A percentile compares a stretch with the other conserved stretches of the same genome.
These are phyloP conservation scores for Kryptopterus vitreolus DNA, from an alignment of 2,797 vertebrate genomes.

Conservation along the genomic window DNA sequence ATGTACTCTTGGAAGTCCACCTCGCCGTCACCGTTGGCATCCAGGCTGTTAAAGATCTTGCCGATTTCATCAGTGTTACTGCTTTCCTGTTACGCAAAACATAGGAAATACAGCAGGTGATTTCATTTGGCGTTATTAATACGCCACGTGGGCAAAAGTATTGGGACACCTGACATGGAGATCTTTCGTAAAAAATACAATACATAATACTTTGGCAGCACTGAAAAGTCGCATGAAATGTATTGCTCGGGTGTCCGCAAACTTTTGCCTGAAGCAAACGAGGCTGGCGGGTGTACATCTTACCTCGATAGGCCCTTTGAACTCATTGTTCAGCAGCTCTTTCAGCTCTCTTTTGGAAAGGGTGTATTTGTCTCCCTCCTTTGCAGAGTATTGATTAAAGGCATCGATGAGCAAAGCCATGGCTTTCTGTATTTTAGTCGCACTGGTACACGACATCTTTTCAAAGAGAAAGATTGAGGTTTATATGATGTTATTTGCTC, in stretches of 20 bases:
- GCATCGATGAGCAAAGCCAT: neutral
- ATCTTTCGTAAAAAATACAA: no score
- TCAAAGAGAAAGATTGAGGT: neutral
- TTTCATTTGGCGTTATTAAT: neutral
- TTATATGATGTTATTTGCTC: neutral
- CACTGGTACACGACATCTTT: constrained; percentile 27
- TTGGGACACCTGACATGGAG: no score
- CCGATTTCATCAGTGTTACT: rapidly evolving
- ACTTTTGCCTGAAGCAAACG: no score
- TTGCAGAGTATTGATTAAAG: constrained; percentile 60
- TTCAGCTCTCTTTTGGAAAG: constrained; percentile 60
- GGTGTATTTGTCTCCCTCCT: constrained; percentile 21
- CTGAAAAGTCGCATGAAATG: no score
- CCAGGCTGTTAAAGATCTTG: constrained; percentile 49
- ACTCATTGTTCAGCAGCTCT: constrained; percentile 19
- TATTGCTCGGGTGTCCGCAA: no score
- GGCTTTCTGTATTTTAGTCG: rapidly evolving
- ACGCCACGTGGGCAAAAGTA: no score
- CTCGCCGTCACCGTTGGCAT: constrained; percentile 6
- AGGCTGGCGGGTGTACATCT: constrained; percentile 32
- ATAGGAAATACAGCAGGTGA: neutral
- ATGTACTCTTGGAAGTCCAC: constrained; percentile 53
- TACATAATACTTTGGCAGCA: no score
- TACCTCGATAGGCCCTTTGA: neutral
- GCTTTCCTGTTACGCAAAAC: neutral